These are phyloP conservation scores for Drosophila carrolli DNA, from an alignment of 1,140 invertebrate genomes.

Conservation along the genomic window DNA sequence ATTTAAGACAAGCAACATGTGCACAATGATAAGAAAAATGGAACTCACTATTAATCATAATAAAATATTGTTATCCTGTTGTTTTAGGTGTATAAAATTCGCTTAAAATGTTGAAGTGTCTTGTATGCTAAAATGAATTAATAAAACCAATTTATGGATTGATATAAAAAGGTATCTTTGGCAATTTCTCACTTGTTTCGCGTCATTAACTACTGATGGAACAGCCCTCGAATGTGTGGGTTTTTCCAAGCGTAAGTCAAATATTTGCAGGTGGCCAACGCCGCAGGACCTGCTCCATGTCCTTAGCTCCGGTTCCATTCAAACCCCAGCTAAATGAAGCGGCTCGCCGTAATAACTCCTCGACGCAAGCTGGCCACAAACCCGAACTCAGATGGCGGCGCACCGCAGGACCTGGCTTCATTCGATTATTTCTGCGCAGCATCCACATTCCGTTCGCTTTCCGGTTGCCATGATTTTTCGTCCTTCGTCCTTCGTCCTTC, in stretches of 20 bases:
- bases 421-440: constrained; percentile 77
- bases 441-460: constrained; percentile 73
- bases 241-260: constrained; percentile 44
- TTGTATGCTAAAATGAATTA: too few species aligned
- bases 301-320: constrained; percentile 7
- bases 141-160: too few species aligned
- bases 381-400: neutral
- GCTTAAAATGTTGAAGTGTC: too few species aligned
- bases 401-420: constrained; percentile 33
- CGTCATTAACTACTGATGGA: neutral
- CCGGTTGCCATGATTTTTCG: constrained; percentile 44
- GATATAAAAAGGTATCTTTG: neutral
- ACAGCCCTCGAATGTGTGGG: constrained; percentile 40
- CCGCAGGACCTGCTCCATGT: constrained; percentile 10
- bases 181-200: neutral
- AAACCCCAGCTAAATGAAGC: constrained; percentile 64
- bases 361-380: constrained; percentile 23
- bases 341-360: constrained; percentile 58
- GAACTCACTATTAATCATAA: too few species aligned
- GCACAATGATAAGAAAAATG: too few species aligned
- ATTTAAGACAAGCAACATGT: too few species aligned
- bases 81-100: too few species aligned
- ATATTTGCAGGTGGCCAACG: constrained; percentile 57
- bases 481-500: constrained; percentile 37
- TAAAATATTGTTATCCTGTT: too few species aligned